These are phyloP conservation scores for Climacteris rufus DNA, from an alignment of 2,113 vertebrate species.

Conservation along the genomic window DNA sequence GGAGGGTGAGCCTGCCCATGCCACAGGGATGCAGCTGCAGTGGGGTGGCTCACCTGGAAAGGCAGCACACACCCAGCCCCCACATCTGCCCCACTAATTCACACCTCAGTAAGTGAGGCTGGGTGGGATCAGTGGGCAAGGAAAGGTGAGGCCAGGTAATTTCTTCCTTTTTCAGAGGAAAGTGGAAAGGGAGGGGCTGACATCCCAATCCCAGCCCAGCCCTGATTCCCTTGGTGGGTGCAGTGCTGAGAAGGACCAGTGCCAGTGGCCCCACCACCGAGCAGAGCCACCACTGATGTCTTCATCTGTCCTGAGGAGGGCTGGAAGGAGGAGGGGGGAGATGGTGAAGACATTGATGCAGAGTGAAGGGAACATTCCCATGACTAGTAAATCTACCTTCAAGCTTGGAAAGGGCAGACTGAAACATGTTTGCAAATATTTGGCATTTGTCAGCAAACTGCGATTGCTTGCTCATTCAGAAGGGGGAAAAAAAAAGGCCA, in stretches of 20 bases:
- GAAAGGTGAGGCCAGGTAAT: not conserved
- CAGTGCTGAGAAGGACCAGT: not conserved
- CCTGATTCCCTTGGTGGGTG: accelerated
- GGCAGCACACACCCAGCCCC: accelerated
- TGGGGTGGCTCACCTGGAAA: not conserved
- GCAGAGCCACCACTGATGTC: accelerated
- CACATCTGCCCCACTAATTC: not conserved
- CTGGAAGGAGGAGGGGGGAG: not conserved
- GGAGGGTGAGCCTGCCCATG: accelerated
- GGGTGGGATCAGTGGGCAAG: not conserved
- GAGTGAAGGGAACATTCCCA: not conserved
- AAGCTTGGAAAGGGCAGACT: not conserved
- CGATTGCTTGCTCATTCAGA: not conserved
- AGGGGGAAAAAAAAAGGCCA: not conserved
- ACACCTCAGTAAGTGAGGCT: not conserved
- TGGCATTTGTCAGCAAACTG: not conserved
- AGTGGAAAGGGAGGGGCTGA: not conserved
- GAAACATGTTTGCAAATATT: not conserved
- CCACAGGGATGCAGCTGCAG: accelerated
- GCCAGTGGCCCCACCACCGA: not conserved
- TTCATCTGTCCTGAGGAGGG: not conserved
- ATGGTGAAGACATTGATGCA: accelerated
- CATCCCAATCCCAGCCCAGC: not conserved
- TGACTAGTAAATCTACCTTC: not conserved
- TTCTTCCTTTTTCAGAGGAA: not conserved